Evolutionary conservation across 2,113 vertebrate genomes (phyloP), one percentile per base, ranked within the genome.

Genomic region (Bostrychus sinensis): DNA sequence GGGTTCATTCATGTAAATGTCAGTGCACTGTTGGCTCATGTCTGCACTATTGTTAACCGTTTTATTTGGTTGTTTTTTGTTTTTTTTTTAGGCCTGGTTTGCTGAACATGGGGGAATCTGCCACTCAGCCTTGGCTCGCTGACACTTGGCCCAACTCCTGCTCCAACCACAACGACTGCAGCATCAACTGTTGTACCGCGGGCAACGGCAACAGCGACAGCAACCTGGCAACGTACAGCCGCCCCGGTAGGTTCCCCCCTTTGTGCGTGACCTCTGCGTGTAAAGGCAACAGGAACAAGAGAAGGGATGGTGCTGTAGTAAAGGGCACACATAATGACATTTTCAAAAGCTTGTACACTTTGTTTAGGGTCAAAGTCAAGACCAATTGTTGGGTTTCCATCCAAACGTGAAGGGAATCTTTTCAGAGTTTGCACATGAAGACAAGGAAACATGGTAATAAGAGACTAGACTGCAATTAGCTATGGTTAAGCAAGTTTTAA

Each of bases 81-180:
- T 34, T 10, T 34, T 34, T 34, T 48, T 16, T 5, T 22, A 98
- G 96, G 88, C 96, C 97, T 41, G 97, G 97, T 72, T 93, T 99
- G 77, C 92, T 99, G 63, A 99, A 99, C 92, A 96, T 99, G 55
- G 94, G 94, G 34, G 96, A 98, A 74, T 91, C 96, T 0, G 93
- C 95, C 38, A 78, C 94, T 5, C 97, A 99, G 80, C 96, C 96
- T 0, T 99, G 97, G 97, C 89, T 99, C 61, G 97, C 97, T 11
- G 97, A 99, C 85, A 99, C 97, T 0, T 99, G 97, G 97, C 97
- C 97, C 54, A 97, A 98, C 78, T 96, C 94, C 20, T 96, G 96
- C 72, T 96, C 94, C 91, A 97, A 92, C 68, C 96, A 97, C 90
- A 98, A 96, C 0, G 96, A 99, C 91, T 99, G 96, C 89, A 94